Evolutionary conservation across 1,140 invertebrate species (phyloP).

Genomic region (Drosophila ficusphila): DNA sequence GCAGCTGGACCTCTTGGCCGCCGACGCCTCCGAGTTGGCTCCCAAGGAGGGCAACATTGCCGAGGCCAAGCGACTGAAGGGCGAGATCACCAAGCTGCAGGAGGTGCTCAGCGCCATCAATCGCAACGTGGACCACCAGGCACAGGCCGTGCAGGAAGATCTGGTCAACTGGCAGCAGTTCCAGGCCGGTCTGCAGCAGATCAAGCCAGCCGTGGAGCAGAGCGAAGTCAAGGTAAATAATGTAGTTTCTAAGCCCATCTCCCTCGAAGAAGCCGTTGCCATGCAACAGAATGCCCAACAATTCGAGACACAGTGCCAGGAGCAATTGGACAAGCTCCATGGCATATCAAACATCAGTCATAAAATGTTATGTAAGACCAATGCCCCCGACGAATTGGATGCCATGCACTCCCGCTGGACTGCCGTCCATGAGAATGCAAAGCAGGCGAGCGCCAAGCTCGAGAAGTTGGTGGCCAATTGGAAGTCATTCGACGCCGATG

Average conservation of each 20-base stretch:
- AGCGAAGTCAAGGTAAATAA: conserved; percentile 90
- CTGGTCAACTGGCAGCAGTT: conserved; percentile 94
- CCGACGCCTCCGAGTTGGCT: conserved; percentile 90
- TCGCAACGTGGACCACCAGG: conserved; percentile 89
- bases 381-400: conserved; percentile 92
- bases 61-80: conserved; percentile 88
- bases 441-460: conserved; percentile 90
- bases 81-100: conserved; percentile 88
- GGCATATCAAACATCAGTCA: conserved; percentile 89
- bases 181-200: conserved; percentile 90
- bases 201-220: conserved; percentile 95
- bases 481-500: conserved; percentile 91
- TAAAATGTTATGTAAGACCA: conserved; percentile 89
- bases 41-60: conserved; percentile 86
- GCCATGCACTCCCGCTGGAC: conserved; percentile 92
- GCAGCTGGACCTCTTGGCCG: conserved; percentile 89
- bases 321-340: conserved; percentile 90
- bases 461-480: conserved; percentile 92
- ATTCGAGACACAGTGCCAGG: conserved; percentile 91
- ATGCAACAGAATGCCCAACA: conserved; percentile 89
- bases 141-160: conserved; percentile 90
- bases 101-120: conserved; percentile 89
- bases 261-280: conserved; percentile 91
- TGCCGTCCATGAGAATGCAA: conserved; percentile 89
- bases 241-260: conserved; percentile 90